Evolutionary conservation across 35 echinoderm and acorn worm genomes (phyloP).

Genomic region (Apostichopus japonicus): DNA sequence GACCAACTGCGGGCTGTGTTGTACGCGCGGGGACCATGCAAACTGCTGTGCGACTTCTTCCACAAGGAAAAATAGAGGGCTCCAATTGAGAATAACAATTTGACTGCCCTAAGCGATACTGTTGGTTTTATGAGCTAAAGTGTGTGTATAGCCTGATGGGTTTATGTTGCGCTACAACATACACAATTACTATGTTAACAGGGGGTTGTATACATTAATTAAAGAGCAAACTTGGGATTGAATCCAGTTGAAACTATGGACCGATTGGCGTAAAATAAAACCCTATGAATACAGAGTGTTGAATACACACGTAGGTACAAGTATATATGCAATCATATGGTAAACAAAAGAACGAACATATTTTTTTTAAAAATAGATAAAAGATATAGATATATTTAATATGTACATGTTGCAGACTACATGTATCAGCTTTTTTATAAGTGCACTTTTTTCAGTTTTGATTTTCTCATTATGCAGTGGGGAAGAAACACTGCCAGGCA

Average conservation of each 20-base stretch:
- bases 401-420: no score
- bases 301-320: no score
- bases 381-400: no score
- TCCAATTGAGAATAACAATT: background rate
- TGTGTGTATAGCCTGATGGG: background rate
- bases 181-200: background rate
- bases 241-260: background rate
- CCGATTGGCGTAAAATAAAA: background rate
- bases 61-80: background rate
- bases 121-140: background rate
- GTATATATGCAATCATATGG: no score
- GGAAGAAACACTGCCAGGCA: no score
- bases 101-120: background rate
- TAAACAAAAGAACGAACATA: no score
- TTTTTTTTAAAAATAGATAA: no score
- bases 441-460: no score
- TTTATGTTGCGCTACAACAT: background rate
- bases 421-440: no score
- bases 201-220: background rate
- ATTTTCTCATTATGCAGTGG: no score
- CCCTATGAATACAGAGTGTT: no score
- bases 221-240: background rate
- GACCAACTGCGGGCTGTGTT: background rate
- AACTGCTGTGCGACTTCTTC: background rate
- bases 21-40: background rate